Percentiles rank a stretch among this genome's conserved stretches.
These are phyloP conservation scores for Caenorhabditis panamensis DNA, from an alignment of 2,888 invertebrate genomes.

Conservation along the genomic window DNA sequence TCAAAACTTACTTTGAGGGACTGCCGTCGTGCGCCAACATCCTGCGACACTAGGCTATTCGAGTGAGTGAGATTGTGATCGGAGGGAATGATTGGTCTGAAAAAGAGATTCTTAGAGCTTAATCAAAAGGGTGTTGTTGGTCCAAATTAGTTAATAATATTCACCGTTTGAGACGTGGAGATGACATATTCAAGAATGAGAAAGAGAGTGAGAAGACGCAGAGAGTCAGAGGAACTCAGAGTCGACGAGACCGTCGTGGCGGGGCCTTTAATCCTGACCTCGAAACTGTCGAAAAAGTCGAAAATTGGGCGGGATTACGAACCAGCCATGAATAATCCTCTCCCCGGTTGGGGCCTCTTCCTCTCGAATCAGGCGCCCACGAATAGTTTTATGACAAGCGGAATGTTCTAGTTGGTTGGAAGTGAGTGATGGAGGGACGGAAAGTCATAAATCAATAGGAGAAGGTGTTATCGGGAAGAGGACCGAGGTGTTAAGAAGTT, in stretches of 20 bases:
- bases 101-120: background rate
- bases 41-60: conserved; percentile 59
- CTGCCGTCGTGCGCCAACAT: conserved; percentile 57
- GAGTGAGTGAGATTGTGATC: conserved; percentile 59
- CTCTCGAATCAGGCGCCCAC: conserved; percentile 1
- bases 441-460: conserved; percentile 45
- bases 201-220: conserved; percentile 15
- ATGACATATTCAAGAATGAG: conserved; percentile 6
- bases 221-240: conserved; percentile 13
- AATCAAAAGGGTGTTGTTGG: no score
- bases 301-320: conserved; percentile 55
- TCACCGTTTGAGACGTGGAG: conserved; percentile 32
- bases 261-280: conserved; percentile 35
- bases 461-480: conserved; percentile 14
- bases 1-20: conserved; percentile 48
- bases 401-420: background rate
- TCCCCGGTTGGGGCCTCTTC: background rate
- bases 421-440: background rate
- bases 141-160: no score
- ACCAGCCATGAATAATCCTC: conserved; percentile 30
- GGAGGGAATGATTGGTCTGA: conserved; percentile 62
- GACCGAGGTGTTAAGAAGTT: conserved; percentile 33
- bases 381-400: conserved; percentile 10
- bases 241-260: background rate
- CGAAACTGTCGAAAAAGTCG: conserved; percentile 43